These are phyloP conservation scores for Puffinus mauretanicus DNA, from an alignment of 2,113 vertebrate genomes.

Conservation along the genomic window DNA sequence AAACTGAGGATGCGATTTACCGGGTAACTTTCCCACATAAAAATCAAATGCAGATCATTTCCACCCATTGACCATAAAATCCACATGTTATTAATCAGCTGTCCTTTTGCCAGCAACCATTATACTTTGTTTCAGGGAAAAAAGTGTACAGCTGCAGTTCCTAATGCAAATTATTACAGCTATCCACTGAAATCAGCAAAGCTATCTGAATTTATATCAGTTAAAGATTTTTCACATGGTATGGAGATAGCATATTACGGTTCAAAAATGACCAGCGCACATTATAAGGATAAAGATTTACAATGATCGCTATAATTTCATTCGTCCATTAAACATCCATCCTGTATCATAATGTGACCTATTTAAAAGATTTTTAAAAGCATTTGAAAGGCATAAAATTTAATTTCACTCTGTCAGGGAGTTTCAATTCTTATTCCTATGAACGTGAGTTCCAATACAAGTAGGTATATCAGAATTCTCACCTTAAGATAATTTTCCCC, in stretches of 20 bases:
- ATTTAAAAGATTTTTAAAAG: neutral
- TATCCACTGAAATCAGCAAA: neutral
- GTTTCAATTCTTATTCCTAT: neutral
- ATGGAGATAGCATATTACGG: neutral
- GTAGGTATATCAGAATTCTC: neutral
- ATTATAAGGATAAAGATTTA: neutral
- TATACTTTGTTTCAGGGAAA: neutral
- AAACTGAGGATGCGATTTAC: neutral
- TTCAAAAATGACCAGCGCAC: neutral
- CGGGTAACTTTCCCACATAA: neutral
- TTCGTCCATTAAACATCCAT: neutral
- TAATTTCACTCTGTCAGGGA: neutral
- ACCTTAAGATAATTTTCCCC: neutral
- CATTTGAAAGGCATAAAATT: neutral
- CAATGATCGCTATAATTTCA: neutral
- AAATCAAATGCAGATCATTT: neutral
- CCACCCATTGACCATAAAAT: neutral
- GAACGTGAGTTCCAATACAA: neutral
- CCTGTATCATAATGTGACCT: neutral
- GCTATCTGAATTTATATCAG: neutral
- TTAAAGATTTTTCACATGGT: neutral
- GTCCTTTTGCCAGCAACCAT: neutral
- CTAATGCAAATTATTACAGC: neutral
- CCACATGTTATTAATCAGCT: neutral
- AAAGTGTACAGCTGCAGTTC: neutral